Evolutionary conservation across 2,797 vertebrate species (phyloP), one percentile per base, ranked within the genome.

Genomic region (Peromyscus eremicus): DNA sequence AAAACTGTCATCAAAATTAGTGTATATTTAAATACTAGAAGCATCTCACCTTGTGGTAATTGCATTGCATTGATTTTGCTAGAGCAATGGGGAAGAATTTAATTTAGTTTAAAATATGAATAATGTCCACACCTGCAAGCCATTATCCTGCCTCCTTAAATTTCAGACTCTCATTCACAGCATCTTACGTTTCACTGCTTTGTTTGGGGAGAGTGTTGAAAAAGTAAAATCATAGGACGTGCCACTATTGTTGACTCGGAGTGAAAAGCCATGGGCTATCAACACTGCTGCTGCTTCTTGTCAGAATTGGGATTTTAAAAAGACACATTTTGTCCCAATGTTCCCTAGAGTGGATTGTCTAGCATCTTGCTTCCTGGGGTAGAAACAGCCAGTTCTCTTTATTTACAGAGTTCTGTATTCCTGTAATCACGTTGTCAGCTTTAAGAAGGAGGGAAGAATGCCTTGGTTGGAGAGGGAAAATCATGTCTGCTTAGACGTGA

Each of bases 211-310:
- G 94, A 80, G 93, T 97, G 98, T 98, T 98, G 95, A 97, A 98
- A 98, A 98, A 97, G 97, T 96, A 97, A 96, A 97, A 97, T 98
- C 98, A 87, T 5, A 88, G 97, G 97, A 97, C 62, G 73, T 96
- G 97, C 97, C 97, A 97, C 97, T 98, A 97, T 93, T 97, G 97
- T 93, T 97, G 97, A 97, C 97, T 97, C 98, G 96, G 98, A 98
- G 98, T 98, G 97, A 98, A 98, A 98, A 98, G 88, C 97, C 97
- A 97, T 94, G 97, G 98, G 97, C 96, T 98, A 97, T 97, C 97
- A 98, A 98, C 96, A 97, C 93, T 90, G 93, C 86, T 98, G 96
- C 94, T 94, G 96, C 94, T 98, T 98, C 98, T 96, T 97, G 97
- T 96, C 96, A 93, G 95, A 96, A 97, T 97, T 98, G 95, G 86